Conservation (phyloP, 2,797 vertebrate species). For the Microchirus variegatus region DNA sequence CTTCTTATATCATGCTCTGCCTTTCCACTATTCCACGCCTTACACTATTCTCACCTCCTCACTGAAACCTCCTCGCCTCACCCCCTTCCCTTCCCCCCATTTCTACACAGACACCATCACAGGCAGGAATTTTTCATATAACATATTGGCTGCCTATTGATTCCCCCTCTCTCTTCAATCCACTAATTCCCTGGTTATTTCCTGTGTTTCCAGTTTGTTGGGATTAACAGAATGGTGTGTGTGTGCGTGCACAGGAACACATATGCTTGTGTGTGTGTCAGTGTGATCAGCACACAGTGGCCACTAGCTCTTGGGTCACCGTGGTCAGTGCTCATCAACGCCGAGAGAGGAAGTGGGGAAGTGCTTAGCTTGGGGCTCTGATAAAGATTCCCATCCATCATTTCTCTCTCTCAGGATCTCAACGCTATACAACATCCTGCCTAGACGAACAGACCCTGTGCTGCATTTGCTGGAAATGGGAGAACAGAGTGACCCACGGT, state of each 20-base stretch:
- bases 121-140: slow-evolving; percentile 79
- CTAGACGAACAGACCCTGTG: slow-evolving; percentile 44
- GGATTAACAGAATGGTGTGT: slow-evolving; percentile 65
- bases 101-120: slow-evolving; percentile 63
- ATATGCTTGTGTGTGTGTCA: slow-evolving; percentile 10
- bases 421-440: slow-evolving; percentile 76
- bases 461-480: slow-evolving; percentile 57
- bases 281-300: slow-evolving; percentile 53
- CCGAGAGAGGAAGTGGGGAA: slow-evolving; percentile 80
- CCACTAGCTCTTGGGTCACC: slow-evolving; percentile 73
- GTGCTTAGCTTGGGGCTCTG: slow-evolving; percentile 78
- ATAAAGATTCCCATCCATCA: slow-evolving; percentile 82
- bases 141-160: slow-evolving; percentile 82
- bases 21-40: slow-evolving; percentile 5
- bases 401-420: slow-evolving; percentile 71
- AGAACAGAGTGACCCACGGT: slow-evolving; percentile 61
- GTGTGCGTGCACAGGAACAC: slow-evolving; percentile 17
- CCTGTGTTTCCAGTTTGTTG: slow-evolving; percentile 75
- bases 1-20: slow-evolving; percentile 30
- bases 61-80: slow-evolving; percentile 6
- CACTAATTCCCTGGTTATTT: slow-evolving; percentile 82
- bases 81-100: background rate
- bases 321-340: slow-evolving; percentile 80
- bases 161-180: slow-evolving; percentile 69
- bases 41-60: slow-evolving; percentile 23